Conservation (phyloP, 1,140 invertebrate genomes). For the Diorhabda sublineata region DNA sequence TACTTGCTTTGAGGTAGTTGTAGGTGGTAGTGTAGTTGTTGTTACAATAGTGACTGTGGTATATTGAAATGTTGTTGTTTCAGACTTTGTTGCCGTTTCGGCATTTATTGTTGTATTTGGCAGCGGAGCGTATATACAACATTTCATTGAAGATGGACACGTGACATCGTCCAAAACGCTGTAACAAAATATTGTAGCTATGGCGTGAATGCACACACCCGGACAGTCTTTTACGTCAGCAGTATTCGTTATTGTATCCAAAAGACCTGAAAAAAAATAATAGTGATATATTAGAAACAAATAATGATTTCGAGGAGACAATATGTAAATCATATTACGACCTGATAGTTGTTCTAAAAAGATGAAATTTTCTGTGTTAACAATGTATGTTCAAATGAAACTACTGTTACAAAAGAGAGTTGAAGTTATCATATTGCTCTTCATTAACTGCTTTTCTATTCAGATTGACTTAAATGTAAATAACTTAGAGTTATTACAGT, state of each 20-base stretch:
- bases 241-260: conserved; percentile 78
- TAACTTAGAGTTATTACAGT: too few relatives aligned
- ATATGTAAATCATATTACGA: too few relatives aligned
- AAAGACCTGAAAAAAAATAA: conserved; percentile 56
- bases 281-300: too few relatives aligned
- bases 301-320: too few relatives aligned
- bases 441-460: too few relatives aligned
- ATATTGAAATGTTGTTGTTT: conserved; percentile 45
- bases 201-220: conserved; percentile 76
- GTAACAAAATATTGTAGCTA: conserved; percentile 78
- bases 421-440: too few relatives aligned
- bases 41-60: conserved; percentile 32
- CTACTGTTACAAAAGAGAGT: too few relatives aligned
- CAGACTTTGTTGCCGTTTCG: conserved; percentile 44
- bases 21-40: conserved; percentile 20
- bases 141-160: conserved; percentile 77
- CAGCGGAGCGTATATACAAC: conserved; percentile 66
- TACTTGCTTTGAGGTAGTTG: conserved; percentile 33
- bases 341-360: too few relatives aligned
- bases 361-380: too few relatives aligned
- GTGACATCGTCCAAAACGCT: conserved; percentile 75
- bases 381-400: too few relatives aligned
- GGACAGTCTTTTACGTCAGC: conserved; percentile 79
- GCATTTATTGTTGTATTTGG: conserved; percentile 42
- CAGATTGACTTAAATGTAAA: too few relatives aligned